These are phyloP conservation scores for Limonius californicus DNA, from an alignment of 1,140 invertebrate genomes.

Conservation along the genomic window DNA sequence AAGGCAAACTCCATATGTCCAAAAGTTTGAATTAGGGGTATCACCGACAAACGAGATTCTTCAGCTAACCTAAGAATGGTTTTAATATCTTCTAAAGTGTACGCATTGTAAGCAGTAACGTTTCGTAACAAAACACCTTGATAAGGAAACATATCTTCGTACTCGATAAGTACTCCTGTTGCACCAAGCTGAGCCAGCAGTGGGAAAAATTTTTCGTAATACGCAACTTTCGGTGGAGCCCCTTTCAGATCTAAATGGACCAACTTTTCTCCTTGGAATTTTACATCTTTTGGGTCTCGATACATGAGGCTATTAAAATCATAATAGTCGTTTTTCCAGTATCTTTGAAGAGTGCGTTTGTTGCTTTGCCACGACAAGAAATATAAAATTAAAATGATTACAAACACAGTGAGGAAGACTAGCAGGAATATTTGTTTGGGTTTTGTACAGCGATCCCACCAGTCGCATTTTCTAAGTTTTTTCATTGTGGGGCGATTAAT, in stretches of 20 bases:
- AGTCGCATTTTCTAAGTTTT: neutral
- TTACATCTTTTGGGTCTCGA: neutral
- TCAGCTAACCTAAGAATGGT: constrained; percentile 59
- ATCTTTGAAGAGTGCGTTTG: neutral
- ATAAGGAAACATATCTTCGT: constrained; percentile 96
- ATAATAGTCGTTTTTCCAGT: neutral
- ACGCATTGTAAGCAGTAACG: constrained; percentile 70
- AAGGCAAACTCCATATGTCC: constrained; percentile 87
- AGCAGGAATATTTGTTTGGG: neutral
- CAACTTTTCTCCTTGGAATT: constrained; percentile 21
- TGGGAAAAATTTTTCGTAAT: constrained; percentile 66
- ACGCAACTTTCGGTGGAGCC: constrained; percentile 69
- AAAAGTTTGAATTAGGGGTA: constrained; percentile 91
- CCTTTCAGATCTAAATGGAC: constrained; percentile 87
- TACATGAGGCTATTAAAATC: neutral
- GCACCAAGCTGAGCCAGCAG: constrained; percentile 70
- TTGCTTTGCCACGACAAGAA: neutral
- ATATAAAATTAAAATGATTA: neutral
- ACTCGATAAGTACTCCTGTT: constrained; percentile 85
- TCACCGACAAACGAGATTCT: constrained; percentile 65
- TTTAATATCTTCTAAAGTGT: constrained; percentile 62
- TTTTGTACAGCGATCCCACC: neutral
- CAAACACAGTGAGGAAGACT: neutral
- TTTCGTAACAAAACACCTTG: constrained; percentile 55
- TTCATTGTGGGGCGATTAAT: neutral